phyloP scores from a whole-genome alignment of 23 tunicate genomes.

The Ascidia mentula region DNA sequence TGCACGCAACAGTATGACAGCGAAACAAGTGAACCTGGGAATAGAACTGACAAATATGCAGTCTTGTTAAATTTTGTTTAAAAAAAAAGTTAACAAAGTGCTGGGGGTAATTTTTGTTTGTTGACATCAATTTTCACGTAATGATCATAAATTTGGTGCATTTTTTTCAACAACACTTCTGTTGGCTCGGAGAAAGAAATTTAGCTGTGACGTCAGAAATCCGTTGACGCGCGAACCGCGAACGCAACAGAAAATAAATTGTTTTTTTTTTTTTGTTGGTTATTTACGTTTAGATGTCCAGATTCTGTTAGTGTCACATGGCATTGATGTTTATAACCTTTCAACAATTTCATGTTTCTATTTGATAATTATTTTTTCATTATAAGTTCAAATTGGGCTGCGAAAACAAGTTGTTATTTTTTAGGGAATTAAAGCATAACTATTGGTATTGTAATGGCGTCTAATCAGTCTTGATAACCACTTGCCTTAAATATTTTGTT shows the following conservation, averaged over 20 bases:
- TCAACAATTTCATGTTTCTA: not conserved
- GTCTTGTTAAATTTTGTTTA: not conserved
- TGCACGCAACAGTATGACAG: too few species aligned
- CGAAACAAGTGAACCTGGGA: too few species aligned
- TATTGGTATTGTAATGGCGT: too few species aligned
- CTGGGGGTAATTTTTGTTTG: not conserved
- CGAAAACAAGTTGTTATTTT: too few species aligned
- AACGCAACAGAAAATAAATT: not conserved
- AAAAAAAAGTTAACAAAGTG: not conserved
- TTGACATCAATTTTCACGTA: not conserved
- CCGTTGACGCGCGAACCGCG: constrained; percentile 8
- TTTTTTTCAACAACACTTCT: not conserved
- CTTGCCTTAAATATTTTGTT: too few species aligned
- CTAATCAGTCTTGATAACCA: too few species aligned
- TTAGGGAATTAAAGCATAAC: too few species aligned
- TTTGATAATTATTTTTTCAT: not conserved
- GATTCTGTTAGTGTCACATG: too few species aligned
- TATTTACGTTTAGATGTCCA: not conserved
- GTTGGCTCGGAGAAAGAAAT: not conserved
- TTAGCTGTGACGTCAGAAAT: not conserved
- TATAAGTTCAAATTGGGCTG: too few species aligned
- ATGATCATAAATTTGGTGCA: not conserved
- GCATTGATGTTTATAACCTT: not conserved
- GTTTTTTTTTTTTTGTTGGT: not conserved
- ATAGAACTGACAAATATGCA: too few species aligned